Evolutionary conservation across 2,888 invertebrate species (phyloP), one percentile per base, ranked within the genome.

Genomic region (Eupithecia dodoneata): DNA sequence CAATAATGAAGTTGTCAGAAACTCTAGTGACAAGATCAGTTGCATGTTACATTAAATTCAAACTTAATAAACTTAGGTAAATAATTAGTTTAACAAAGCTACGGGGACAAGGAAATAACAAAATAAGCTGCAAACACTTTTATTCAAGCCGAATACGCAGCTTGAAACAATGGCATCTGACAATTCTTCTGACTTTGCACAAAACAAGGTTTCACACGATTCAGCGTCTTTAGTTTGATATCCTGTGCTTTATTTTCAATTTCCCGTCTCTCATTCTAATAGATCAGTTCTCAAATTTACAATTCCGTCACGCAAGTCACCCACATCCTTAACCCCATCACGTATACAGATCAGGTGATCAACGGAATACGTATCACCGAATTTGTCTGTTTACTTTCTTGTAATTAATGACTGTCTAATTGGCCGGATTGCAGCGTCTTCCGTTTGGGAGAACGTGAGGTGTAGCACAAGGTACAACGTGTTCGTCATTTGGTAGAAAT

Each of bases 371-470:
- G 84, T 88, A 90, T 90, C 86, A 84, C 87, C 87, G 85, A 81
- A 88, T 87, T 91, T 89, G 84, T 81, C 86, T 91, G 90, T 89
- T 88, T 88, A 86, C 89, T 90, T 90, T 90, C 86, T 85, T 83
- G 83, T 89, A 88, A 90, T 89, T 91, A 88, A 91, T 89, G 81
- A 87, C 83, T 82, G 81, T 86, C 85, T 87, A 87, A 89, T 87
- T 87, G 83, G 18, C 80, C 74, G 73, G 66, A 77, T 76, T 66
- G 73, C 75, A 71, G 75, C 59, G 73, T 75, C 76, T 82, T 81
- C 80, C 81, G 80, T 73, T 18, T 77, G 73, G 73, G 72, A 66
- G 75, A 63, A 74, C 82, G 82, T 82, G 83, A 80, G 42, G 49
- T 74, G 81, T 79, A 55, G 47, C 73, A 65, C 70, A 73, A 78